Evolutionary conservation across 2,888 invertebrate species (phyloP), one percentile per base, ranked within the genome.

Genomic region (Drosophila gaucha): DNA sequence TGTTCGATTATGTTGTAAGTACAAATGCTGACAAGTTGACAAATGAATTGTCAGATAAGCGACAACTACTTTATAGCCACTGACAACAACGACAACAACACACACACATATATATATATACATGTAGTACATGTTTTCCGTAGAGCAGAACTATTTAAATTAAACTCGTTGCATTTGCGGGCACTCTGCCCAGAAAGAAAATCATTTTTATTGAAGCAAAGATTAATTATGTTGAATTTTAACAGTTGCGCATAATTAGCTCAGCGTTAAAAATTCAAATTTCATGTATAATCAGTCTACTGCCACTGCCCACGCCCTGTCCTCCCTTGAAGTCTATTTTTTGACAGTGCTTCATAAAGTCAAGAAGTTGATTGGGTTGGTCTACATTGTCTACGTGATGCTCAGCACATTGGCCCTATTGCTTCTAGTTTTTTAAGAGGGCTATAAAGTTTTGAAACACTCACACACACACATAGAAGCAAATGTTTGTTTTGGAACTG

Each of bases 191-290:
- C 82, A 77, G 36, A 50, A 60, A 35, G 22, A n/a, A 41, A 72
- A 57, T 57, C 28, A 58, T 51, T 43, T 55, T 51, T 39, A 58
- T 54, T 69, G 49, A 67, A 67, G 38, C 64, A 50, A 74, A 76
- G 69, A 85, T 85, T 76, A 70, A 82, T 80, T 76, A 54, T 56
- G 50, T 66, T 74, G 60, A 64, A 67, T 75, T 65, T 67, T 52
- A 74, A 76, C 54, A 71, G 76, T 67, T 79, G 60, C 74, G 71
- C 74, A 67, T 72, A 74, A 80, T 85, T 80, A 64, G 76, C 47
- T 38, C 39, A 52, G 36, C 67, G 52, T 62, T 62, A 47, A 64
- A 78, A 74, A 79, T 52, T 24, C 44, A 56, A 65, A 57, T 57
- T 54, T 72, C 50, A 35, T 69, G 49, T 56, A 36, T 1, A 47